Evolutionary conservation across 2,888 invertebrate species (phyloP).

Genomic region (Cephus sareptanus): DNA sequence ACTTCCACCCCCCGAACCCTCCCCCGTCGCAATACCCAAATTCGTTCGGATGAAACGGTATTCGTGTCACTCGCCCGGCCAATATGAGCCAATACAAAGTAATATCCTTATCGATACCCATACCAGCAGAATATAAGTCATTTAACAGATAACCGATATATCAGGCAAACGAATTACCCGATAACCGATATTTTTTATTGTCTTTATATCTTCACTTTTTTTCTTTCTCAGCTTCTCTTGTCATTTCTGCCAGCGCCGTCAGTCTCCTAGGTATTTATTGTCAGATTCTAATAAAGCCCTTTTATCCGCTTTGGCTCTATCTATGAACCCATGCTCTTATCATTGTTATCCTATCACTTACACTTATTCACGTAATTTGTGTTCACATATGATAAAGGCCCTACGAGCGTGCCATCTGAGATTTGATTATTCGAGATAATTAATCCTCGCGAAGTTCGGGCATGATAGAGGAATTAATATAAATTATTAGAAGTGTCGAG

Average conservation of each 20-base stretch:
- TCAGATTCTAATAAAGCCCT: background rate
- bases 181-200: background rate
- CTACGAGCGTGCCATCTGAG: background rate
- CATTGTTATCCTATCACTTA: background rate
- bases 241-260: background rate
- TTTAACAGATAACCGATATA: background rate
- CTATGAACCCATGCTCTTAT: background rate
- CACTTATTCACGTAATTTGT: background rate
- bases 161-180: background rate
- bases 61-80: slow-evolving; percentile 33
- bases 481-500: background rate
- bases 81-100: background rate
- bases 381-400: background rate
- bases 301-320: background rate
- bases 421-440: background rate
- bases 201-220: too few species aligned
- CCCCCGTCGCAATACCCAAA: slow-evolving; percentile 45
- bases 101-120: background rate
- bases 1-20: slow-evolving; percentile 14
- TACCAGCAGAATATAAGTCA: background rate
- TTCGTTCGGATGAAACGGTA: slow-evolving; percentile 57
- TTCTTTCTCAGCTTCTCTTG: slow-evolving; percentile 6
- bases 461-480: background rate
- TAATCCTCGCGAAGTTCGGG: background rate
- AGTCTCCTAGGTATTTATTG: background rate